Evolutionary conservation across 2,113 vertebrate genomes (phyloP), one percentile per base, ranked within the genome.

Genomic region (Anolis sagrei): DNA sequence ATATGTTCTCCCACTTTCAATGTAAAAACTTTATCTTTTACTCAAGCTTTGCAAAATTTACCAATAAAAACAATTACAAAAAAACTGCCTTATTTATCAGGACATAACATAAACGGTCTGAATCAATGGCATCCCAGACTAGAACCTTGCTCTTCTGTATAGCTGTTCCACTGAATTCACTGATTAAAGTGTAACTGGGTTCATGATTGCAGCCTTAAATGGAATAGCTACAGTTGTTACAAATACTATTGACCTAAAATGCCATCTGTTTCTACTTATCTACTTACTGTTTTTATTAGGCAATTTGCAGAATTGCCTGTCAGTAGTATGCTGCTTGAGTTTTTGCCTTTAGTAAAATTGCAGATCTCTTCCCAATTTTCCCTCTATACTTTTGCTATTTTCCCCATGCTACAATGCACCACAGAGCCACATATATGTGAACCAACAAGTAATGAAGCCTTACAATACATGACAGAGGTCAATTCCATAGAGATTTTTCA

Each of bases 211-310:
- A 81, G 62, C 18, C 29, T 34, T 69, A 51, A 70, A 81, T 69
- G 39, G 27, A 81, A 49, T 13, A 81, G 29, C 39, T 69, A 81
- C 8, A 69, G 21, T 13, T 23, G 9, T 70, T 19, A 32, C 8
- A 69, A 51, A 81, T 32, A 4, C n/a, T 32, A 69, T 69, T 19
- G 2, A 51, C 23, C 64, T 81, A 32, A 69, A 32, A 49, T 51
- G 44, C 29, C 44, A 81, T 69, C 39, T 81, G 79, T 81, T 81
- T 32, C 44, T 69, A 34, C 27, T 81, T 80, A 25, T 48, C 39
- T 48, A n/a, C 39, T 81, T 81, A 49, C 27, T n/a, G 44, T 39
- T 64, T 62, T 64, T 64, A 79, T 79, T 66, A 48, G 27, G 36
- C 61, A 66, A 44, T 80, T 66, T 80, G 58, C 36, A 62, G 16